These are phyloP conservation scores for Drosophila infuscata DNA, from an alignment of 2,888 invertebrate species.

Conservation along the genomic window DNA sequence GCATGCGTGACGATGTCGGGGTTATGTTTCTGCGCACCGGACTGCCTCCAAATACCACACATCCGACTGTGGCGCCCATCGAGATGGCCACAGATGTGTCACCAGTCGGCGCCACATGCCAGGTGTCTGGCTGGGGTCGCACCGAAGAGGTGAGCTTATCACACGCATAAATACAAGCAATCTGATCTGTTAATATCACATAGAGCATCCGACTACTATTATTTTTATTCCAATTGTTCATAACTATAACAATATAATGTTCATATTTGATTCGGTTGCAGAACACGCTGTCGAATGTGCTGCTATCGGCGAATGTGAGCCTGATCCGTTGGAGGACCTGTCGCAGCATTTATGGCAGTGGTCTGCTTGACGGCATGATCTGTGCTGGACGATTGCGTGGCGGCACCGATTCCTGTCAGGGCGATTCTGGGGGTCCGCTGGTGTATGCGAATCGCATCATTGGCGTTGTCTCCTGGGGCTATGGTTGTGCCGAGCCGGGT, in stretches of 20 bases:
- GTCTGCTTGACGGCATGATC: conserved; percentile 78
- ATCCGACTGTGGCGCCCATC: conserved; percentile 73
- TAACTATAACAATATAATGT: neutral
- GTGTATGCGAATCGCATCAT: conserved; percentile 75
- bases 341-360: conserved; percentile 54
- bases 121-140: conserved; percentile 83
- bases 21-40: conserved; percentile 76
- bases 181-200: too few relatives aligned
- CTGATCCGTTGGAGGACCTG: conserved; percentile 69
- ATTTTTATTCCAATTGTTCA: too few relatives aligned
- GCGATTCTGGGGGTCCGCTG: conserved; percentile 83
- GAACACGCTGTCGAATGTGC: conserved; percentile 64
- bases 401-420: conserved; percentile 82
- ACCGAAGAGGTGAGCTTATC: conserved; percentile 68
- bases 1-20: conserved; percentile 82
- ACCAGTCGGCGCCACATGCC: conserved; percentile 70
- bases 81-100: conserved; percentile 53
- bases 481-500: conserved; percentile 75
- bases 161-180: too few relatives aligned
- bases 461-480: conserved; percentile 83
- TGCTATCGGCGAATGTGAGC: conserved; percentile 77
- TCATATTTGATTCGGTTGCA: conserved; percentile 6
- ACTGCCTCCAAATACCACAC: conserved; percentile 62
- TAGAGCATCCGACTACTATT: neutral
- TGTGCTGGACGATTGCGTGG: conserved; percentile 80